Conservation (phyloP, 2,113 vertebrate genomes). For the Ciconia maguari region DNA sequence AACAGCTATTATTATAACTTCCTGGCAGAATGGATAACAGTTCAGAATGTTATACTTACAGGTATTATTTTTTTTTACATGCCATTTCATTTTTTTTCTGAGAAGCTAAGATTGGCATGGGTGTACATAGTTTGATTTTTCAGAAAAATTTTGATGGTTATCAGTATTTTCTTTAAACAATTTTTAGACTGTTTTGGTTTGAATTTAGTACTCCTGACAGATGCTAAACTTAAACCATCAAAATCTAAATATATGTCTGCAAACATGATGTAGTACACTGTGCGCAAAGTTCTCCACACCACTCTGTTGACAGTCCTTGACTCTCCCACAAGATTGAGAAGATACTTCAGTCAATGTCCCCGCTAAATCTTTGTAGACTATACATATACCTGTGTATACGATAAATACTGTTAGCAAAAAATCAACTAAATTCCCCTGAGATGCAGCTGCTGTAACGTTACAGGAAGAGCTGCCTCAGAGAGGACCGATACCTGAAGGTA, state of each 20-base stretch:
- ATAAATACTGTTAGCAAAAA: not conserved
- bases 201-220: not conserved
- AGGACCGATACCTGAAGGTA: not conserved
- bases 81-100: not conserved
- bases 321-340: not conserved
- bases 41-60: not conserved
- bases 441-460: not conserved
- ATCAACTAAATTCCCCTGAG: not conserved
- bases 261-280: too few relatives aligned
- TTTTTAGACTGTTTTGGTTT: not conserved
- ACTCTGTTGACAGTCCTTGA: not conserved
- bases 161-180: slow-evolving; percentile 51
- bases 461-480: not conserved
- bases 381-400: not conserved
- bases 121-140: slow-evolving; percentile 18
- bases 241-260: not conserved
- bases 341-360: not conserved
- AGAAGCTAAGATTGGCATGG: not conserved
- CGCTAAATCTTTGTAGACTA: not conserved
- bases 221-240: not conserved
- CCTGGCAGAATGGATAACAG: not conserved
- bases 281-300: not conserved
- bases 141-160: not conserved
- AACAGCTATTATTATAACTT: not conserved
- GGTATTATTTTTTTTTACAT: slow-evolving; percentile 1